Evolutionary conservation across 2,113 vertebrate genomes (phyloP), one percentile per base, ranked within the genome.

Genomic region (Scartelaos histophorus): DNA sequence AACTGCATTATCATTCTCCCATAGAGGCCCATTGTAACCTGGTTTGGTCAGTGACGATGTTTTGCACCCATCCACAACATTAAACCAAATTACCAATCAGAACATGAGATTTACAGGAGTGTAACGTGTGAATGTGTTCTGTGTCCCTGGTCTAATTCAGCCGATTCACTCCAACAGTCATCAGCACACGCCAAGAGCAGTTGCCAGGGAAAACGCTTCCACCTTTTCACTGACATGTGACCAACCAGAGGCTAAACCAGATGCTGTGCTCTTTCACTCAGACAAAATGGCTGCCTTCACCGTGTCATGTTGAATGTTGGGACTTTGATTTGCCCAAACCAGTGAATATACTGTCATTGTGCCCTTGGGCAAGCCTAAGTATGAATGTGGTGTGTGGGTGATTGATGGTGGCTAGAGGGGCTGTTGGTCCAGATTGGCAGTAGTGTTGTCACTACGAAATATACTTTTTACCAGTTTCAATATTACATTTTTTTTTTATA

Each of bases 1-100:
- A 43, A 43, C 38, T 43, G 7, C 38, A 43, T 43, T 43, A 54
- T n/a, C 6, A 21, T n/a, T n/a, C 51, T 54, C n/a, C 7, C 19
- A 54, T n/a, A 35, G 38, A 43, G 10, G 38, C 10, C 7, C 38
- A 43, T 43, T 43, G 65, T 67, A 66, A 75, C 66, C 76, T 79
- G 73, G 77, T 73, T 54, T 38, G 53, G 65, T 78, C 74, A 80
- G 65, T 64, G 71, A 24, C 16, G 51, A 68, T 77, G 61, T 70
- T 69, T 24, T 67, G 62, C 54, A 46, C 53, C 75, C 57, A 78
- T 76, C 68, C 66, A 16, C 71, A 86, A 72, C 73, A 69, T 75
- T 38, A 75, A 82, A 85, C 84, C 66, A 46, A 87, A 86, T 88
- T 81, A 88, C 80, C 62, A 71, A 68, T 74, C 82, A 70, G 83